phyloP scores from a whole-genome alignment of 1,140 invertebrate species.

The Tetragonula clypearis region DNA sequence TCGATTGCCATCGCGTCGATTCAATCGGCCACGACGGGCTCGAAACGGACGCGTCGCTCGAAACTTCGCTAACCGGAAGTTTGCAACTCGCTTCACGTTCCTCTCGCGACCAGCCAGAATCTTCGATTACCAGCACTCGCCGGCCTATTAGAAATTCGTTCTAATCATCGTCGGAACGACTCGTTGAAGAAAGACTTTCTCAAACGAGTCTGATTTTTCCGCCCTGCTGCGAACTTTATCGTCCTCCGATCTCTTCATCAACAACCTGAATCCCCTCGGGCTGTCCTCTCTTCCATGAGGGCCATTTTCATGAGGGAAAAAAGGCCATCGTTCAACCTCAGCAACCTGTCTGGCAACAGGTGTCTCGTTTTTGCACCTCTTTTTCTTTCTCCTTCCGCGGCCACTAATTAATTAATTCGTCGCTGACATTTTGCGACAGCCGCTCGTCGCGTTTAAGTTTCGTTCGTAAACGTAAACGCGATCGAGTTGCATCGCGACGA shows the following conservation, averaged over 20 bases:
- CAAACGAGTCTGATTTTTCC: not conserved
- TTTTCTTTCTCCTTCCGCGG: not conserved
- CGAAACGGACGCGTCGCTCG: no score
- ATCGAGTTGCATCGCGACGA: no score
- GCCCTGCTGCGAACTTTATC: not conserved
- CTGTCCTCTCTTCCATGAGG: no score
- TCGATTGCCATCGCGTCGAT: not conserved
- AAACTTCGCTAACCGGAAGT: not conserved
- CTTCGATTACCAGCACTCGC: not conserved
- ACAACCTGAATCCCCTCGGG: no score
- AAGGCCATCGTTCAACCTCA: not conserved
- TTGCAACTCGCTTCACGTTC: not conserved
- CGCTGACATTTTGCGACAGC: not conserved
- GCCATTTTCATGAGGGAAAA: constrained; percentile 12
- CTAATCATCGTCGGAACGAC: not conserved
- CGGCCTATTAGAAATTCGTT: not conserved
- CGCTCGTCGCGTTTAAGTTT: no score
- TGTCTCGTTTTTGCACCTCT: not conserved
- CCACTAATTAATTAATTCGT: constrained; percentile 41
- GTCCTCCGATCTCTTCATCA: not conserved
- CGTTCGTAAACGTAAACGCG: no score
- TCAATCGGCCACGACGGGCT: not conserved
- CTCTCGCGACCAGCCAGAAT: no score
- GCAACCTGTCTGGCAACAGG: constrained; percentile 29
- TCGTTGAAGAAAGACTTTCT: not conserved